Evolutionary conservation across 2,113 vertebrate species (phyloP), one percentile per base, ranked within the genome.

Genomic region (Cryptomyrus ogoouensis): DNA sequence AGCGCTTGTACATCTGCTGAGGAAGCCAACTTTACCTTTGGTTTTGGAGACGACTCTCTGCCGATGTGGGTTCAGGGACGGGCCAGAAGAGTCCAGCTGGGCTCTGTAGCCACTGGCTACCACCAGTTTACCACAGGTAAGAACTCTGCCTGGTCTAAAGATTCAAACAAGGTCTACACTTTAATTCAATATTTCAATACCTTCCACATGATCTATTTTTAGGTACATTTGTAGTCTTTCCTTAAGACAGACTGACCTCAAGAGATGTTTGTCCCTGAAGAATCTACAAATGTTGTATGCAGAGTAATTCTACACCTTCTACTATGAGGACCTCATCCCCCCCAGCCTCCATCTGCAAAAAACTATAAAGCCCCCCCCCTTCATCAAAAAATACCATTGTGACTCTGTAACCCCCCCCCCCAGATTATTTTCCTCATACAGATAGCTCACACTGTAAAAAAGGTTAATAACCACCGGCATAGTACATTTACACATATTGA

Each of bases 51-150:
- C 17, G 27, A 44, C 17, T 89, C 90, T 19, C 89, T 52, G 1
- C 31, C n/a, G 3, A 10, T 91, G 2, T 89, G 88, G 58, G 74
- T 91, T 52, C 91, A 53, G 27, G 70, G 91, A n/a, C 19, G 0
- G 17, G 15, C 89, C 0, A 1, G 42, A 7, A 17, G 10, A 56
- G 21, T 91, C 1, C 83, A 39, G 46, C 47, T 42, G 2, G 62
- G 88, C 21, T 7, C 21, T 1, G 15, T 0, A 0, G 39, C 92
- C 27, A 92, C 90, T 5, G 47, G 62, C 62, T 90, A 6, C 84
- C 93, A 94, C 89, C 90, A 31, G 49, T 93, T 93, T 27, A 27
- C 47, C 27, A 90, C 31, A 93, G 94, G 94, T 94, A 91, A 24
- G 39, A 80, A 5, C 35, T 80, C 13, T 39, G 70, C 31, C 74